Conservation (phyloP, 2,113 vertebrate species). For the Oceanites oceanicus region DNA sequence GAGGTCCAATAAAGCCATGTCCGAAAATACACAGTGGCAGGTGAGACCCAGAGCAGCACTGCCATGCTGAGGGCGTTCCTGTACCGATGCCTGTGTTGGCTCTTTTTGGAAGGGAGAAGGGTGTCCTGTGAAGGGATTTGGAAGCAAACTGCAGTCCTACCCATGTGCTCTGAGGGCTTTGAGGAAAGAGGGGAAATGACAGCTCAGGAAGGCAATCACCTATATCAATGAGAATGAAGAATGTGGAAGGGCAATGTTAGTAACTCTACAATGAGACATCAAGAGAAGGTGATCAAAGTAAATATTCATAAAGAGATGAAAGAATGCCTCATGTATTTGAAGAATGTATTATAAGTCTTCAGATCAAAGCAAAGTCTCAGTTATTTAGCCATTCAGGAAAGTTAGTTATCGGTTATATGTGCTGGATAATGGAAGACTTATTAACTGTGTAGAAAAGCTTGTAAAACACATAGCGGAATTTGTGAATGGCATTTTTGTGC, state of each 20-base stretch:
- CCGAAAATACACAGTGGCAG: rapidly evolving
- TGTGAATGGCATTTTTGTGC: constrained; percentile 23
- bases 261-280: not conserved
- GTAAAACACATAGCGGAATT: not conserved
- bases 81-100: not conserved
- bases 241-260: not conserved
- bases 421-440: not conserved
- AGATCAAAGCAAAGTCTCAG: not conserved
- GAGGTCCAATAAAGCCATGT: not conserved
- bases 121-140: not conserved
- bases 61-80: not conserved
- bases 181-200: not conserved
- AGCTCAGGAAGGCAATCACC: not conserved
- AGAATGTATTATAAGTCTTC: not conserved
- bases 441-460: constrained; percentile 10
- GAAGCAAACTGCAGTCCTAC: not conserved
- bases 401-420: not conserved
- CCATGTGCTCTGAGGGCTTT: not conserved
- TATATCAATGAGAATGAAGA: not conserved
- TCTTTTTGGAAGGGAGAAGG: not conserved
- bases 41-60: not conserved
- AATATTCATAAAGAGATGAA: not conserved
- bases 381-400: constrained; percentile 30
- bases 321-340: not conserved
- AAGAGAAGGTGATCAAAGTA: constrained; percentile 16